Percentiles rank a stretch among this genome's conserved stretches.
Evolutionary conservation across 2,113 vertebrate species (phyloP).

Genomic region (Eurypyga helias): DNA sequence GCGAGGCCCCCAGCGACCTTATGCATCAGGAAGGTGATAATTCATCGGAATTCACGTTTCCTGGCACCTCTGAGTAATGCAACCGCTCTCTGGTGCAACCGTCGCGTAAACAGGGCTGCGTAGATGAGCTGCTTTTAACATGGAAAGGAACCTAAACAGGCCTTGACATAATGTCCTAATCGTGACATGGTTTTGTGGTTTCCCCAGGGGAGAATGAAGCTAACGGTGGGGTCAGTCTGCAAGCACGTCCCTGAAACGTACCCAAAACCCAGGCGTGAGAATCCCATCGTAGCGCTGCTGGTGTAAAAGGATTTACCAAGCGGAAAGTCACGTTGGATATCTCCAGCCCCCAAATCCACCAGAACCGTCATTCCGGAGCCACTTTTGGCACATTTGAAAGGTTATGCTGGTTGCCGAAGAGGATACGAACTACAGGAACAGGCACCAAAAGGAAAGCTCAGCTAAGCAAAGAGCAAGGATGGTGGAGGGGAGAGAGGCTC

Average conservation of each 20-base stretch:
- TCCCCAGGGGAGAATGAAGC: not conserved
- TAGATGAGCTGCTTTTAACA: not conserved
- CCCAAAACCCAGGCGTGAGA: not conserved
- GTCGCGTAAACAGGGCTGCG: too few species aligned
- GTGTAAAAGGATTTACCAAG: not conserved
- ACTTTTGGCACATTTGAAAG: not conserved
- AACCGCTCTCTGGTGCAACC: not conserved
- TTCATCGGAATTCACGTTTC: not conserved
- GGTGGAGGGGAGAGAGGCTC: not conserved
- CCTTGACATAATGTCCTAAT: not conserved
- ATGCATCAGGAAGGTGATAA: too few species aligned
- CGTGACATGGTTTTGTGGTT: not conserved
- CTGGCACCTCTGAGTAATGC: not conserved
- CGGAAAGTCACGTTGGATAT: accelerated
- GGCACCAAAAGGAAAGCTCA: not conserved
- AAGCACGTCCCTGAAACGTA: not conserved
- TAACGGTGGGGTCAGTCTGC: not conserved
- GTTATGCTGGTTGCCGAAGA: not conserved
- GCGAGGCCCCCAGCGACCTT: not conserved
- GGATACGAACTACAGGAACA: not conserved
- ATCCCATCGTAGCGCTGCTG: accelerated
- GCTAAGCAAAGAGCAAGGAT: not conserved
- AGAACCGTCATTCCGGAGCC: accelerated
- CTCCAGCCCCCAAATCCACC: not conserved
- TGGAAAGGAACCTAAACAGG: not conserved